These are phyloP conservation scores for Micronycteris hirsuta DNA, from an alignment of 2,113 vertebrate species.

Conservation along the genomic window DNA sequence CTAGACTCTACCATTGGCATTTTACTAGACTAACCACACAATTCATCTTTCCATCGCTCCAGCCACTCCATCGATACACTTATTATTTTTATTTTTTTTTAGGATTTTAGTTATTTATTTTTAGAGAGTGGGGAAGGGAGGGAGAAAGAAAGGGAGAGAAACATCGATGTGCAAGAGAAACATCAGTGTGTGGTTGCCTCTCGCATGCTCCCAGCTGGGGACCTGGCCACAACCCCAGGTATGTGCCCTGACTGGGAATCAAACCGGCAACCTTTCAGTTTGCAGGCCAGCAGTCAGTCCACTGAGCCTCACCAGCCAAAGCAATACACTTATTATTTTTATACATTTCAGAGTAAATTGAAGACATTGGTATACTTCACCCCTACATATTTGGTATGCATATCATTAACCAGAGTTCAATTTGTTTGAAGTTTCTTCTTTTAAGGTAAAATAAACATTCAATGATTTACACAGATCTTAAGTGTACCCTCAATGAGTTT, in stretches of 20 bases:
- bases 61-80: neutral
- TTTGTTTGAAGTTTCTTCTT: conserved; percentile 17
- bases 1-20: neutral
- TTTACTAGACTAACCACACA: neutral
- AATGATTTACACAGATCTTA: neutral
- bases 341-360: neutral
- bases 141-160: no score
- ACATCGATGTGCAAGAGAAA: no score
- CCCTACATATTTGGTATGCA: neutral
- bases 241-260: no score
- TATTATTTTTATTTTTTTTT: neutral
- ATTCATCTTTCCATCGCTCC: neutral
- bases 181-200: no score
- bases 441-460: conserved; percentile 13
- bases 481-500: neutral
- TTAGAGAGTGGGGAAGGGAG: no score
- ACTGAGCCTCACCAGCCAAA: no score
- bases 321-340: neutral
- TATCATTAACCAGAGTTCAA: conserved; percentile 4
- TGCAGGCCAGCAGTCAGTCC: no score
- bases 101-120: no score
- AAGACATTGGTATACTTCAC: neutral
- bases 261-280: no score
- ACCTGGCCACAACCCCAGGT: no score
- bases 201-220: no score